A percentile compares a stretch with the other conserved stretches of the same genome.
phyloP scores from a whole-genome alignment of 2,797 vertebrate genomes.

The Malurus leucopterus region DNA sequence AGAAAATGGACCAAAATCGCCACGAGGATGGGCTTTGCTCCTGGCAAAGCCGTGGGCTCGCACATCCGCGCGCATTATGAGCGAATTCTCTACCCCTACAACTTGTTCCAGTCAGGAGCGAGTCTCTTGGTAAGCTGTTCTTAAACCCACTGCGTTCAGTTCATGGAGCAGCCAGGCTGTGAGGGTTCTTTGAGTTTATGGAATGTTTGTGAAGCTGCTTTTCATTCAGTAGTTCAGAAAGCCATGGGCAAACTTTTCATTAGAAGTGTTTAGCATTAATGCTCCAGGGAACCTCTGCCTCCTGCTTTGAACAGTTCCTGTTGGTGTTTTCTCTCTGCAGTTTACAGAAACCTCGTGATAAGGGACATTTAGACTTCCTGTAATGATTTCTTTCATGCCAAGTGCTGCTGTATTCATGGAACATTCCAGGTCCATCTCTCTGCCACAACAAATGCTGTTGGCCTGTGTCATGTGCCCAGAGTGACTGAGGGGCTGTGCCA shows the following conservation, averaged over 20 bases:
- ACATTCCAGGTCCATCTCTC: neutral
- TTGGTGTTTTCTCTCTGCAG: neutral
- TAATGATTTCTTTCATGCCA: neutral
- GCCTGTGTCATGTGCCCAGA: neutral
- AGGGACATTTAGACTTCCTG: rapidly evolving
- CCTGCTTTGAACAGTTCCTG: neutral
- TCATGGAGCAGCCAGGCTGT: neutral
- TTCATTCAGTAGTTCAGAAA: neutral
- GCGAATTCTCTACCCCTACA: slow-evolving; percentile 93
- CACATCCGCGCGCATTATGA: slow-evolving; percentile 94
- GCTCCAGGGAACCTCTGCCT: neutral
- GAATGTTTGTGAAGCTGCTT: neutral
- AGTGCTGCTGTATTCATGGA: neutral
- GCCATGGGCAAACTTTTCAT: neutral
- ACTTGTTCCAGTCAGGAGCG: slow-evolving; percentile 89
- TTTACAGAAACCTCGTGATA: neutral
- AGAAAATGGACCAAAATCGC: slow-evolving; percentile 96
- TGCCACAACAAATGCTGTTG: neutral
- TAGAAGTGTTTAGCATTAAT: neutral
- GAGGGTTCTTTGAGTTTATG: neutral
- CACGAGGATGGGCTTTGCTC: slow-evolving; percentile 93
- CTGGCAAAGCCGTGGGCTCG: slow-evolving; percentile 93
- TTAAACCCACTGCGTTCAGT: neutral
- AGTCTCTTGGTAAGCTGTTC: slow-evolving; percentile 81
- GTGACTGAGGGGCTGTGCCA: neutral